Conservation (phyloP, 2,797 vertebrate genomes). For the Carcharodon carcharias region DNA sequence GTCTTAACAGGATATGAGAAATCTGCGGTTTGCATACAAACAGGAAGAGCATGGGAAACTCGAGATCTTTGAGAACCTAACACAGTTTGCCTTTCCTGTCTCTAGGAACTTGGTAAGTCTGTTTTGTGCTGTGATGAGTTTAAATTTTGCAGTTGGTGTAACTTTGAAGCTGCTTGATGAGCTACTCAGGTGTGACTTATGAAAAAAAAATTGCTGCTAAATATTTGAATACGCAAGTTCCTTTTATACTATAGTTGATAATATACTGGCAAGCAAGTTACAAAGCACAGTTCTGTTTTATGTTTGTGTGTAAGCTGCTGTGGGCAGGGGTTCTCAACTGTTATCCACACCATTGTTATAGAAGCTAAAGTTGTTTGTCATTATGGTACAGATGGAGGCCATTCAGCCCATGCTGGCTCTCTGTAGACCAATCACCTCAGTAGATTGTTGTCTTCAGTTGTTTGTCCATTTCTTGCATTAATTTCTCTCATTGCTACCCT, state of each 20-base stretch:
- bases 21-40: slow-evolving; percentile 82
- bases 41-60: slow-evolving; percentile 72
- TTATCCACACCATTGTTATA: neutral
- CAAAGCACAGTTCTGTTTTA: neutral
- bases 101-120: slow-evolving; percentile 70
- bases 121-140: neutral
- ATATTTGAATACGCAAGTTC: neutral
- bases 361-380: neutral
- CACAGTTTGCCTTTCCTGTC: slow-evolving; percentile 75
- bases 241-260: neutral
- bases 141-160: neutral
- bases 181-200: neutral
- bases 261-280: neutral
- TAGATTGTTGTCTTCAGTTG: neutral
- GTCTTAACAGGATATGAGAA: slow-evolving; percentile 83
- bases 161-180: neutral
- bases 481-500: neutral
- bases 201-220: neutral
- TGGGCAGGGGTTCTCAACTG: neutral
- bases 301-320: neutral
- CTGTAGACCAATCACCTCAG: neutral
- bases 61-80: slow-evolving; percentile 74
- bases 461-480: neutral
- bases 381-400: neutral
- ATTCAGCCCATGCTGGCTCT: neutral